Percentiles rank a stretch among this genome's conserved stretches.
phyloP scores from a whole-genome alignment of 2,888 invertebrate species.

The Mythimna albipuncta region DNA sequence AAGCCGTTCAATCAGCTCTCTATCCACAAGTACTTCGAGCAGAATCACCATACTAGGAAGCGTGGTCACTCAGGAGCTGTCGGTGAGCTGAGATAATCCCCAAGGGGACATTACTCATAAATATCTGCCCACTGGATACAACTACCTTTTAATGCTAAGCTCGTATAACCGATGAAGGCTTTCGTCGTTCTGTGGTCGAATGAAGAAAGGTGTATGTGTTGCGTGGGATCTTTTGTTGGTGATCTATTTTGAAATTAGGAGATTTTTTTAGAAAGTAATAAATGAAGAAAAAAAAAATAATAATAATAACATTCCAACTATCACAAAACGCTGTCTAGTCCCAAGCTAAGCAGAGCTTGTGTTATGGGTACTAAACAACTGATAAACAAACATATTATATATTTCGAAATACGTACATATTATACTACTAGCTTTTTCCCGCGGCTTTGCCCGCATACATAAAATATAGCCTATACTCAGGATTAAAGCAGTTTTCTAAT shows the following conservation, averaged over 20 bases:
- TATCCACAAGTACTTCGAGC: background rate
- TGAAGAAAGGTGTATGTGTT: slow-evolving; percentile 28
- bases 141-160: slow-evolving; percentile 82
- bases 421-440: too few species aligned
- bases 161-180: slow-evolving; percentile 79
- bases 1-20: slow-evolving; percentile 32
- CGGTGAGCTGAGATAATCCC: slow-evolving; percentile 64
- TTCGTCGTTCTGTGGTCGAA: slow-evolving; percentile 69
- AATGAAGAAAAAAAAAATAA: too few species aligned
- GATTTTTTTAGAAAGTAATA: too few species aligned
- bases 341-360: too few species aligned
- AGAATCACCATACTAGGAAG: slow-evolving; percentile 54
- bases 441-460: too few species aligned
- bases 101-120: slow-evolving; percentile 64
- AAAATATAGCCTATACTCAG: too few species aligned
- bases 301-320: too few species aligned
- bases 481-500: too few species aligned
- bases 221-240: slow-evolving; percentile 31
- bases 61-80: slow-evolving; percentile 56
- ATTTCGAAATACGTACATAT: too few species aligned
- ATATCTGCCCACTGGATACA: slow-evolving; percentile 58
- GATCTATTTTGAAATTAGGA: background rate
- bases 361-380: too few species aligned
- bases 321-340: too few species aligned
- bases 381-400: too few species aligned